Conservation (phyloP, 2,797 vertebrate species). For the Gymnopithys bicolor region DNA sequence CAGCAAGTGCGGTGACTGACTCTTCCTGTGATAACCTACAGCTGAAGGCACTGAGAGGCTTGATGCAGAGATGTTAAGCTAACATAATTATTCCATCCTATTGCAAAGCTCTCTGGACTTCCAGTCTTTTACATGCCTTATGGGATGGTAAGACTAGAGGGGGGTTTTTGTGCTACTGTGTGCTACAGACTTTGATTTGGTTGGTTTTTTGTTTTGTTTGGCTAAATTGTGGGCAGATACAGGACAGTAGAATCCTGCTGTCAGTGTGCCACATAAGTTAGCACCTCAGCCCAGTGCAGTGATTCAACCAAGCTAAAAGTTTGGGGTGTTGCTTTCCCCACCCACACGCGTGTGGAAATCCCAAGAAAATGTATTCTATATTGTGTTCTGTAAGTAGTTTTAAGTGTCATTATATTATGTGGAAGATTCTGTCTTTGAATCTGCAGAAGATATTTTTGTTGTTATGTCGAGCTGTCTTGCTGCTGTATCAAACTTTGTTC, state of each 20-base stretch:
- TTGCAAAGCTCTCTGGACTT: background rate
- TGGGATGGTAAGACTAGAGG: background rate
- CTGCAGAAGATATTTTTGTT: background rate
- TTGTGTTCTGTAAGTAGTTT: background rate
- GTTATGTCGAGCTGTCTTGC: background rate
- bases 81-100: background rate
- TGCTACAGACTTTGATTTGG: background rate
- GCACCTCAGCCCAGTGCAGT: background rate
- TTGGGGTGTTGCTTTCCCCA: background rate
- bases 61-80: background rate
- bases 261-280: background rate
- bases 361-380: background rate
- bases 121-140: background rate
- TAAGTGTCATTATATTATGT: background rate
- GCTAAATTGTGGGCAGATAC: background rate
- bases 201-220: background rate
- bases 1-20: background rate
- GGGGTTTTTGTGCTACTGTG: accelerated
- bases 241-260: background rate
- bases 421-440: background rate
- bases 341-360: background rate
- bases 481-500: background rate
- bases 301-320: background rate
- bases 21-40: background rate
- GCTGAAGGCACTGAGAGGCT: background rate